Evolutionary conservation across 2,797 vertebrate species (phyloP).

Genomic region (Platyrinchus mystaceus): DNA sequence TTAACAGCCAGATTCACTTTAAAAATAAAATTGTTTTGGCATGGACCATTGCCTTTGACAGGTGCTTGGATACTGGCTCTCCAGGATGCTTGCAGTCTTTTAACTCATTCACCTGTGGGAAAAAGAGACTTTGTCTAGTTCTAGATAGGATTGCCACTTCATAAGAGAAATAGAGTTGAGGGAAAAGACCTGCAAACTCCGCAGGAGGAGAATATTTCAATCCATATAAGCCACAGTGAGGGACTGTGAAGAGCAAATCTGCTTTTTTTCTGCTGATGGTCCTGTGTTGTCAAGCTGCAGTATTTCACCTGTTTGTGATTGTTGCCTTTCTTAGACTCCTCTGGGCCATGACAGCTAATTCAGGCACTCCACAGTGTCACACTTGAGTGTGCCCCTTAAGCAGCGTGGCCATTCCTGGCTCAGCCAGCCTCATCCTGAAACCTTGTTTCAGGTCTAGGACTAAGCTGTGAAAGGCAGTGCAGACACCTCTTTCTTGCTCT

Average conservation of each 20-base stretch:
- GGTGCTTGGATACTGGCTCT: neutral
- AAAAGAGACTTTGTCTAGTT: neutral
- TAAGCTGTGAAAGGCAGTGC: neutral
- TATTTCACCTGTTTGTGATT: neutral
- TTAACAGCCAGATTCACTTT: neutral
- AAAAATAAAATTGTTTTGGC: neutral
- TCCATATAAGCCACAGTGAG: neutral
- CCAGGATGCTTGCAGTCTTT: neutral
- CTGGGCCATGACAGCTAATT: neutral
- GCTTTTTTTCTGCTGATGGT: neutral
- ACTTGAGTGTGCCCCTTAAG: neutral
- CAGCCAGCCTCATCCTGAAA: neutral
- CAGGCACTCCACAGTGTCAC: neutral
- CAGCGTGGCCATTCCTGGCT: accelerated
- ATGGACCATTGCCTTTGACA: neutral
- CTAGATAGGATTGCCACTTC: neutral
- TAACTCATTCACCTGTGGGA: accelerated
- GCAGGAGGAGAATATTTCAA: neutral
- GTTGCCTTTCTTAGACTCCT: neutral
- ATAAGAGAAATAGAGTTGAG: neutral
- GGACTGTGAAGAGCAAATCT: neutral
- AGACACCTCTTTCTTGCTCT: neutral
- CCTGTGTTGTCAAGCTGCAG: neutral
- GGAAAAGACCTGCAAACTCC: neutral
- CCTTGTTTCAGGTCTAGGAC: neutral